A percentile compares a stretch with the other conserved stretches of the same genome.
Conservation (phyloP, 30 jellyfish, hydroid and myxozoan species). For the Clytia hemisphaerica region DNA sequence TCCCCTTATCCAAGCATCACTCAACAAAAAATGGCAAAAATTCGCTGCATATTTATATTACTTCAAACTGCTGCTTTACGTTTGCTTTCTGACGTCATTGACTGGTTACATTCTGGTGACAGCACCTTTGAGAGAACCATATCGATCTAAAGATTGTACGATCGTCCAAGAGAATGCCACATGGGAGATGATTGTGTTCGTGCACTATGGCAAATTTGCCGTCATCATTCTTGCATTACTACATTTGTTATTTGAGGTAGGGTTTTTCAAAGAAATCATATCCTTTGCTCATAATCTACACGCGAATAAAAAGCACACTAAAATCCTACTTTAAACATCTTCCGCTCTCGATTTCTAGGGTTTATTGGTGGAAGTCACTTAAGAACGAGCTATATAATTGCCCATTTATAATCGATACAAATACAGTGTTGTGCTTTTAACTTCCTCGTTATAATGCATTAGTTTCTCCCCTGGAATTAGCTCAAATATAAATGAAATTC, state of each 20-base stretch:
- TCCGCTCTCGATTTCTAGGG: too few species aligned
- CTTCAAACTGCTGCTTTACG: constrained; percentile 53
- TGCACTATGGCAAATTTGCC: constrained; percentile 48
- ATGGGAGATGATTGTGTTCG: constrained; percentile 44
- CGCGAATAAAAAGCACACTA: too few species aligned
- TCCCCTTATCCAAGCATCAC: constrained; percentile 46
- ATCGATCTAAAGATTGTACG: constrained; percentile 64
- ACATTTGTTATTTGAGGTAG: constrained; percentile 75
- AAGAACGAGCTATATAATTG: too few species aligned
- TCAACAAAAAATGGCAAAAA: constrained; percentile 64
- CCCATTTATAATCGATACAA: too few species aligned
- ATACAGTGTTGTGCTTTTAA: too few species aligned
- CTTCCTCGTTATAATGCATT: too few species aligned
- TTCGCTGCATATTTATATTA: constrained; percentile 65
- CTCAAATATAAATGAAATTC: too few species aligned
- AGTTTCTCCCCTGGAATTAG: too few species aligned
- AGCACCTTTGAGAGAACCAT: constrained; percentile 87
- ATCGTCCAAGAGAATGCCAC: constrained; percentile 9
- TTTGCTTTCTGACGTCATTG: constrained; percentile 47
- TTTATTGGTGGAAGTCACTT: too few species aligned
- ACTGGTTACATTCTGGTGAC: constrained; percentile 64
- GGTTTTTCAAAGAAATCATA: too few species aligned
- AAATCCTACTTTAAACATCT: too few species aligned
- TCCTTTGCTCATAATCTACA: too few species aligned
- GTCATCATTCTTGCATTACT: constrained; percentile 52